Evolutionary conservation across 2,113 vertebrate genomes (phyloP).

Genomic region (Ginglymostoma cirratum): DNA sequence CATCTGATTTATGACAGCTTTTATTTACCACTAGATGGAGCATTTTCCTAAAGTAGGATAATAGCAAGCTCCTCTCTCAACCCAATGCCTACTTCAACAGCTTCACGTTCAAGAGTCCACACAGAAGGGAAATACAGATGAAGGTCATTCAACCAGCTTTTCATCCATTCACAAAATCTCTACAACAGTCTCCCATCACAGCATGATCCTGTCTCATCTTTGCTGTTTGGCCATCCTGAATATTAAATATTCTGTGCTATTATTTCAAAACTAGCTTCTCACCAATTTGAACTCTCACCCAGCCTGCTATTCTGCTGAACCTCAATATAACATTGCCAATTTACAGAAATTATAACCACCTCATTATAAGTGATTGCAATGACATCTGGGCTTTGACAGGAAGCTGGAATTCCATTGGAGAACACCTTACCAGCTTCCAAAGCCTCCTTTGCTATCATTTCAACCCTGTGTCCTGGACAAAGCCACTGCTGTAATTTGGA

Average conservation of each 20-base stretch:
- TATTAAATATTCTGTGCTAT: not conserved
- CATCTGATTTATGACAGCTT: not conserved
- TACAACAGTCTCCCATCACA: not conserved
- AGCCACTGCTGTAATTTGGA: not conserved
- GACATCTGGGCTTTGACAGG: not conserved
- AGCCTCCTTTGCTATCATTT: not conserved
- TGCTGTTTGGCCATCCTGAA: not conserved
- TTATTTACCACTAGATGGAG: not conserved
- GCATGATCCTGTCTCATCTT: not conserved
- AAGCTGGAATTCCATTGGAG: not conserved
- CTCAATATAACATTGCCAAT: not conserved
- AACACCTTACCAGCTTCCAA: not conserved
- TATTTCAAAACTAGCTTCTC: not conserved
- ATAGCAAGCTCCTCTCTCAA: not conserved
- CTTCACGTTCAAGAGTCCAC: not conserved
- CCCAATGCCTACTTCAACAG: not conserved
- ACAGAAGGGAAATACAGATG: not conserved
- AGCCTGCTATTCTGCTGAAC: not conserved
- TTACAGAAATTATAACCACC: not conserved
- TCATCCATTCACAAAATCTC: not conserved
- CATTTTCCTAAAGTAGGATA: not conserved
- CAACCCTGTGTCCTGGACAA: not conserved
- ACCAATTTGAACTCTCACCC: not conserved
- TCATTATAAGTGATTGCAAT: not conserved
- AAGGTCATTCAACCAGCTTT: not conserved